Conservation (phyloP, 2,888 invertebrate species). For the Rugalucina vietnamica region DNA sequence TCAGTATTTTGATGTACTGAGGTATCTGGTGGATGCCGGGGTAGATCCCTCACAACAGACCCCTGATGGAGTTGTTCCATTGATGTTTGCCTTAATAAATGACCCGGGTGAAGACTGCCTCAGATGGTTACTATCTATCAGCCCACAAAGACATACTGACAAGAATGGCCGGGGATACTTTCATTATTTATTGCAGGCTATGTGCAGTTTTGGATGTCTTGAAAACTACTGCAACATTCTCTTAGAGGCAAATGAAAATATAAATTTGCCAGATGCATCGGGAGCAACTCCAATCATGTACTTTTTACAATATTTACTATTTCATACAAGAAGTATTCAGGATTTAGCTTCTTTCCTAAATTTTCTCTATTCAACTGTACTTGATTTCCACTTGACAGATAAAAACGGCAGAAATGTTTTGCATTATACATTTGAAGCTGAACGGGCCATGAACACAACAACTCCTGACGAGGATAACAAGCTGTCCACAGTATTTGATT, state of each 20-base stretch:
- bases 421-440: not conserved
- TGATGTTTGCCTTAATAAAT: not conserved
- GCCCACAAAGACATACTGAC: not conserved
- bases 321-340: not conserved
- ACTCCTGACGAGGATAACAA: no score
- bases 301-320: not conserved
- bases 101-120: not conserved
- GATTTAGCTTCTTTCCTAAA: not conserved
- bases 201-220: not conserved
- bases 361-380: not conserved
- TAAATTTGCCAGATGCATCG: not conserved
- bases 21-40: not conserved
- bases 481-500: no score
- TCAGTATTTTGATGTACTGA: not conserved
- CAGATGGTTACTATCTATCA: not conserved
- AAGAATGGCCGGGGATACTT: not conserved
- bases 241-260: not conserved
- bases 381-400: not conserved
- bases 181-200: not conserved
- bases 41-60: not conserved
- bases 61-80: not conserved
- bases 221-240: not conserved
- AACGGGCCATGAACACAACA: no score
- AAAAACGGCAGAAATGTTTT: not conserved
- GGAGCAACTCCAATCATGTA: not conserved